Base-by-base conservation (phyloP, 2,888 invertebrate species). In the Agrotis ipsilon region DNA sequence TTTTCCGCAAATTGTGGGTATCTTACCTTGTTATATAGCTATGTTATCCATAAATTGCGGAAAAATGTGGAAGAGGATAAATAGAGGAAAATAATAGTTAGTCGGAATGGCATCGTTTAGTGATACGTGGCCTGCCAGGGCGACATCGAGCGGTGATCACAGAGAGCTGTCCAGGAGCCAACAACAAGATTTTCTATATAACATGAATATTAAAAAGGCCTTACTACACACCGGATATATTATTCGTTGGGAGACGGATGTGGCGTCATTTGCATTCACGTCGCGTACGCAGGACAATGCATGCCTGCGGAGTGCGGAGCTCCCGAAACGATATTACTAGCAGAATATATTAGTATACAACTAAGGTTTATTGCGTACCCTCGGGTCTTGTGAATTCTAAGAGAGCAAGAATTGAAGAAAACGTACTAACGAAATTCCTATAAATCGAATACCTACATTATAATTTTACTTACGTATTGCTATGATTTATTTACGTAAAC, bases 181-280 rank as follows among this genome's bases (percentile, higher is more conserved):
- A 74, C 55, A 61, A 75, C 68, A 74, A 75, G 73, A 74, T 80
- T 71, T 80, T 81, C 72, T 68, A 46, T 72, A 71, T 55, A 72
- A 72, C 67, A 74, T 75, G 78, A 78, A 82, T 80, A 81, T 73
- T 76, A 78, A 82, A 65, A 73, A 78, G 83, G 78, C 72, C 66
- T 72, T 85, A 57, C 72, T 68, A 87, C 86, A 88, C 89, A 91
- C 94, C 94, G 95, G 95, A 95, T 91, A 85, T 88, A 86, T 88
- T 89, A 92, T 93, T 94, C 87, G 91, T 91, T 90, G 86, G 90
- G 85, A 89, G 91, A 89, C 95, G 95, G 95, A 96, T 95, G 94
- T 92, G 84, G 84, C 78, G 83, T 86, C 91, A 94, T 95, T 94
- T 93, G 92, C 92, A 95, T 96, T 92, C 95, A 85, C 63, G 89